Conservation (phyloP, 2,888 invertebrate genomes). For the Cheilosia vulpina region DNA sequence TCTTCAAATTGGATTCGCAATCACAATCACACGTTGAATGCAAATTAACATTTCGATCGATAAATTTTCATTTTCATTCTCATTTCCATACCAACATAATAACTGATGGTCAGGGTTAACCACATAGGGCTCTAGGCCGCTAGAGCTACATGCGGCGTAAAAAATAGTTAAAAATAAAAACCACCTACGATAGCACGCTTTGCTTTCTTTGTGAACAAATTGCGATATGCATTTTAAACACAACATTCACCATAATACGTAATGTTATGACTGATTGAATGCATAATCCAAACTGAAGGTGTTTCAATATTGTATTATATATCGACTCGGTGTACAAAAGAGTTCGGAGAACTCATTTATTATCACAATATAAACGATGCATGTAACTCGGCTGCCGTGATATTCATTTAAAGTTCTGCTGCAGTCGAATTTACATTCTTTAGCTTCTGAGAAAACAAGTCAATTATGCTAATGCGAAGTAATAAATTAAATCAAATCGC, state of each 20-base stretch:
- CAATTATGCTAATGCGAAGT: conserved; percentile 36
- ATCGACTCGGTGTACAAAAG: neutral
- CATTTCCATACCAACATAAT: conserved; percentile 48
- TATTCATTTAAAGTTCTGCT: conserved; percentile 38
- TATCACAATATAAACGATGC: conserved; percentile 9
- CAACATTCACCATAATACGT: neutral
- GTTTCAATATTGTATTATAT: neutral
- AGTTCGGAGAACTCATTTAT: conserved; percentile 53
- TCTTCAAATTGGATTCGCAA: conserved; percentile 37
- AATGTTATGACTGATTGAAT: neutral
- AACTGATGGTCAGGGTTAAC: conserved; percentile 67
- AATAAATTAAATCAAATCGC: conserved; percentile 10
- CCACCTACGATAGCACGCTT: conserved; percentile 27
- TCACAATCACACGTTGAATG: conserved; percentile 27
- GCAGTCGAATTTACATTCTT: neutral
- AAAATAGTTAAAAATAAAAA: neutral
- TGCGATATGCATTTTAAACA: conserved; percentile 42
- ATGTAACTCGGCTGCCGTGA: conserved; percentile 39
- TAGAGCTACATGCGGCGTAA: too few relatives aligned
- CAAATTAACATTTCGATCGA: conserved; percentile 50
- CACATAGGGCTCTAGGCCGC: neutral
- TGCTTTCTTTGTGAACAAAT: conserved; percentile 11
- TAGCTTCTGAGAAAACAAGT: conserved; percentile 24
- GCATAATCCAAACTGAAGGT: conserved; percentile 2
- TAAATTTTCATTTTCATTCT: conserved; percentile 60